A percentile compares a stretch with the other conserved stretches of the same genome.
These are phyloP conservation scores for Athalia circularis DNA, from an alignment of 2,888 invertebrate genomes.

Conservation along the genomic window DNA sequence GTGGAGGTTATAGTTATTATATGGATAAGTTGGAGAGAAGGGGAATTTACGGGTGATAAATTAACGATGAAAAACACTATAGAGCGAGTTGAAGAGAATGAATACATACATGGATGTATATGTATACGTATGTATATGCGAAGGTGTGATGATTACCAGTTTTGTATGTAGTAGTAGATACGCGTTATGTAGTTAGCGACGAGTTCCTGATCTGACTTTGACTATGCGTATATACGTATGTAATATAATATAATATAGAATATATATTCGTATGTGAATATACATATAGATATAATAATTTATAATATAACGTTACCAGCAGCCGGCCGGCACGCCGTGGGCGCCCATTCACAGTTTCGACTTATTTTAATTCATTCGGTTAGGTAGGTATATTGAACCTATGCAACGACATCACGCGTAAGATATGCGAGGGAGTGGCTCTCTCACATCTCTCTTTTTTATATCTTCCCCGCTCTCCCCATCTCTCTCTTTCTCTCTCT, in stretches of 20 bases:
- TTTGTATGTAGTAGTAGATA: no score
- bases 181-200: no score
- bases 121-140: no score
- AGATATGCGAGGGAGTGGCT: slow-evolving; percentile 72
- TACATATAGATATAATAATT: no score
- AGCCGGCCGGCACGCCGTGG: slow-evolving; percentile 5
- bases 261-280: no score
- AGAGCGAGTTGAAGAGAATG: not conserved
- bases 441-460: not conserved
- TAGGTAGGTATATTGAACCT: slow-evolving; percentile 43
- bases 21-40: not conserved
- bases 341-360: slow-evolving; percentile 43
- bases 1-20: not conserved
- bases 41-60: slow-evolving; percentile 7
- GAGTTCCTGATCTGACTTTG: no score
- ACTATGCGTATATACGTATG: no score
- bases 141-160: no score
- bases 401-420: slow-evolving; percentile 66
- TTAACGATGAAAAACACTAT: slow-evolving; percentile 17
- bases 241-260: no score
- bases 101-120: no score
- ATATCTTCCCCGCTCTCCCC: not conserved
- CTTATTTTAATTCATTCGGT: slow-evolving; percentile 39
- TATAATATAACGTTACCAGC: no score
- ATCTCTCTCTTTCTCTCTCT: not conserved